Base-by-base conservation (phyloP, 2,888 invertebrate species). In the Cactoblastis cactorum region DNA sequence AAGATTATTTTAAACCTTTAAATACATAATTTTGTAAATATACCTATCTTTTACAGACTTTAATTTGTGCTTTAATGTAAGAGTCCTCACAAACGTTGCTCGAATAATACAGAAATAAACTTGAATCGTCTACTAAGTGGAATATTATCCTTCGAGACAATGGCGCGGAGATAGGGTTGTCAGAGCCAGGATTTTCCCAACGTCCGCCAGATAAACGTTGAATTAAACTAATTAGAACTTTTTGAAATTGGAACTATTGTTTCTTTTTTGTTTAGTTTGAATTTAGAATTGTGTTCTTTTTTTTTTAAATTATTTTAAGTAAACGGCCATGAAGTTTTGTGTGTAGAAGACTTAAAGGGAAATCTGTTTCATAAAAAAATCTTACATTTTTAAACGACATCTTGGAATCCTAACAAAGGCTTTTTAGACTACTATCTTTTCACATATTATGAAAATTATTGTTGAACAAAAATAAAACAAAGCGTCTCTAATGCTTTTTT, bases 61-160 rank as follows among this genome's bases (percentile, higher is more conserved):
- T 37, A 37, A 37, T 37, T 37, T 37, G 37, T 11, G 17, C 37
- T 11, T 46, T 52, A 59, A 61, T 59, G 63, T 58, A 55, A 49
- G 56, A 53, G 57, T 56, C 28, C 37, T 38, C 45, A 39, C 39
- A 49, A 41, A 32, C 41, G 45, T 38, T 32, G 47, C 63, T 54
- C 56, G 59, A 67, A 67, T 70, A 69, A 71, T 66, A 63, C 63
- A 58, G 57, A 59, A 66, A 71, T 74, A 69, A 73, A 69, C 59
- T 62, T 57, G 56, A 67, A 69, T 69, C 58, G 68, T 65, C 67
- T 59, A 52, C 53, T 71, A 68, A 74, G 69, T 69, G 69, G 63
- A 65, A 68, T 69, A 74, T 72, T 73, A 73, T 71, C 70, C 67
- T 67, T 62, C 58, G 68, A 73, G 72, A 71, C 74, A 72, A 70